Evolutionary conservation across 1,140 invertebrate genomes (phyloP), one percentile per base, ranked within the genome.

Genomic region (Temnothorax nylanderi): DNA sequence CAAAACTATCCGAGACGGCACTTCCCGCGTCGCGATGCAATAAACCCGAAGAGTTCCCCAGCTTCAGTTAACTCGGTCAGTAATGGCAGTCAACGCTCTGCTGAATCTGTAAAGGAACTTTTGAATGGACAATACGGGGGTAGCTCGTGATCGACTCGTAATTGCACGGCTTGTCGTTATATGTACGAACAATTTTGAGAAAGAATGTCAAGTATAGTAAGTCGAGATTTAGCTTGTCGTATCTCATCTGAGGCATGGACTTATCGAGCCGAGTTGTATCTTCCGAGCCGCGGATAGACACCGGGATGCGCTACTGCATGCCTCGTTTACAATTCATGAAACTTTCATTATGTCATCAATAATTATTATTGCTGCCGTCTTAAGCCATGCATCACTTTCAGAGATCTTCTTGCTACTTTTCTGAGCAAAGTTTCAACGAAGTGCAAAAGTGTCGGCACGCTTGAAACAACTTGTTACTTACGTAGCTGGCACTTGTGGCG

Each of bases 31-130:
- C 87, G 88, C 76, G 71, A 51, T 54, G 82, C 47, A 75, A 75
- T 89, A 86, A 89, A 89, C 60, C 64, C 71, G 21, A 49, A 32
- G 18, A 58, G 47, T 87, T 88, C 87, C 84, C n/a, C 75, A 71
- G 84, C 69, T 81, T 86, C 76, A 26, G 88, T 89, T 89, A 89
- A 80, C 75, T 89, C 84, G 62, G 62, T 60, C 58, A 71, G 81
- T 49, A 88, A 89, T 89, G 67, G 76, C 71, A 82, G 75, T 87
- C 87, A 49, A 77, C 49, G 77, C 69, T 77, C 37, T 54, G 87
- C 51, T 69, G 87, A 69, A 51, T 58, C 81, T 85, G 82, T 89
- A 80, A 74, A 71, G 87, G 71, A 88, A 87, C 49, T 82, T 89
- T 51, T 60, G 64, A 82, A 76, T 47, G 32, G 82, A 58, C 51